Evolutionary conservation across 2,888 invertebrate species (phyloP).

Genomic region (Linnaemya vulpina): DNA sequence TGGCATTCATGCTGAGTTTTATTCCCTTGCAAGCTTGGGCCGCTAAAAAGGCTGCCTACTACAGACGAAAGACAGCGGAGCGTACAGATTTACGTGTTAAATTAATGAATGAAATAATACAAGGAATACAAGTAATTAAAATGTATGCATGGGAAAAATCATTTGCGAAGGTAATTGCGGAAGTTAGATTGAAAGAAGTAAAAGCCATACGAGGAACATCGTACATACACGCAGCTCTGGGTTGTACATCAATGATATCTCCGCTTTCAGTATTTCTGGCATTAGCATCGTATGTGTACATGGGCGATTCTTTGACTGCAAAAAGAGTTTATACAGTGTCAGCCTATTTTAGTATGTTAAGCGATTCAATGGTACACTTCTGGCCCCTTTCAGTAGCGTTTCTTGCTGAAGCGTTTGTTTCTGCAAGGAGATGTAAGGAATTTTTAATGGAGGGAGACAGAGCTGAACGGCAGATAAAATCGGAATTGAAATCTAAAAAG

Average conservation of each 20-base stretch:
- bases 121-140: conserved; percentile 92
- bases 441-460: conserved; percentile 84
- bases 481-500: conserved; percentile 60
- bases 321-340: conserved; percentile 91
- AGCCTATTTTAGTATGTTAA: conserved; percentile 91
- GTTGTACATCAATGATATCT: conserved; percentile 90
- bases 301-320: conserved; percentile 87
- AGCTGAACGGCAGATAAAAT: conserved; percentile 74
- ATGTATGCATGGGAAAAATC: conserved; percentile 95
- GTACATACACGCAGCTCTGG: conserved; percentile 87
- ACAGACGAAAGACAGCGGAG: conserved; percentile 88
- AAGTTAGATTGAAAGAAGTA: conserved; percentile 89
- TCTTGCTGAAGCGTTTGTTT: conserved; percentile 90
- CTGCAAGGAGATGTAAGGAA: conserved; percentile 88
- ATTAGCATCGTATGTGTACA: conserved; percentile 87
- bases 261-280: conserved; percentile 91
- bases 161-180: conserved; percentile 88
- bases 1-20: conserved; percentile 87
- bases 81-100: conserved; percentile 93
- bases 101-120: conserved; percentile 94
- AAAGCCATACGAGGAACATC: conserved; percentile 87
- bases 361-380: conserved; percentile 90
- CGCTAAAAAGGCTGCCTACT: conserved; percentile 87
- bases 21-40: conserved; percentile 90
- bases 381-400: conserved; percentile 91